Base-by-base conservation (phyloP, 2,113 vertebrate species). In the Cardinalis cardinalis region DNA sequence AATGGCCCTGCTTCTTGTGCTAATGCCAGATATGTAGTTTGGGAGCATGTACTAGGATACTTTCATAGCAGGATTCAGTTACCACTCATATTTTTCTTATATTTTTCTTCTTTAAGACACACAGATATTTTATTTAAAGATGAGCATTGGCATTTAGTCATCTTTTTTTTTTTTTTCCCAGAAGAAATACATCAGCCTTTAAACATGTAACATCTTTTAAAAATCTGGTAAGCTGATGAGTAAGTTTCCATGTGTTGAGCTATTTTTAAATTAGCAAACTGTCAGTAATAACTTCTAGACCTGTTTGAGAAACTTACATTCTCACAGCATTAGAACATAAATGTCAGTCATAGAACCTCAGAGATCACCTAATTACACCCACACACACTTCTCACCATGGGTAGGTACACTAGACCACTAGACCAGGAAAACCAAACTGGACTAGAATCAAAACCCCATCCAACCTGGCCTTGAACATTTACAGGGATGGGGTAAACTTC, bases 1-100 rank as follows among this genome's bases (percentile, higher is more conserved):
- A 75, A 63, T 0, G 0, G 7, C 74, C 7, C 12, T 63, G 10
- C 1, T 51, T 18, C 70, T 53, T 52, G 20, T 61, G 21, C 31
- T 36, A 44, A 18, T 46, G 15, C 4, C 15, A 68, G 20, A 52
- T 66, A 58, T 26, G 4, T 25, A 24, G 23, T 64, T 78, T 61
- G 13, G 48, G 23, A 74, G 12, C 5, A 63, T 3, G 4, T 26
- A 36, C 17, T 44, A 12, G 12, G 20, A 43, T 48, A 81, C 12
- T 73, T 73, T 49, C 61, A 34, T 26, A 41, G 18, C 2, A 58
- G 7, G 29, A 73, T 48, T 23, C 7, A 52, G 11, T 24, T 80
- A 38, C 14, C 4, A 23, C 14, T 41, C 32, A 36, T 40, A 46
- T 49, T 70, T 76, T 84, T 84, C 16, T 19, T 70, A 36, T 40